A percentile compares a stretch with the other conserved stretches of the same genome.
These are phyloP conservation scores for Drosophila longiperda DNA, from an alignment of 2,888 invertebrate genomes.

Conservation along the genomic window DNA sequence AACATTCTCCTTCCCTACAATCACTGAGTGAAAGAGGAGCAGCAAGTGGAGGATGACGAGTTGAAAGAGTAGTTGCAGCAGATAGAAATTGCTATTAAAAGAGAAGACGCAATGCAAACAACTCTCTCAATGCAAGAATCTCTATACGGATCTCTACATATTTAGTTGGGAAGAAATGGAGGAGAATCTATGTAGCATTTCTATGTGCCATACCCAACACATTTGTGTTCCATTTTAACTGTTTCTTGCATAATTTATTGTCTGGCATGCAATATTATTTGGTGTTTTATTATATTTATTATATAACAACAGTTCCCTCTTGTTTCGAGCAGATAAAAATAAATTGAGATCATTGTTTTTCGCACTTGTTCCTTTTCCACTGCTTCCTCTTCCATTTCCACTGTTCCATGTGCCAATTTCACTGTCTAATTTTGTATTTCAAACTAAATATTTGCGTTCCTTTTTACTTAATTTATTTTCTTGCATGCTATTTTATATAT, in stretches of 20 bases:
- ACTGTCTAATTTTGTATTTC: neutral
- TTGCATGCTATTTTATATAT: neutral
- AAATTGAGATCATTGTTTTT: neutral
- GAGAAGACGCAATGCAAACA: neutral
- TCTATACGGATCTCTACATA: neutral
- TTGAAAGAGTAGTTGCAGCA: neutral
- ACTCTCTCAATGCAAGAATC: neutral
- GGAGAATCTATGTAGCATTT: neutral
- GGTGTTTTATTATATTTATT: too few species aligned
- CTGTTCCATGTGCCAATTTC: neutral
- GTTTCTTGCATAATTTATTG: neutral
- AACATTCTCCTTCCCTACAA: neutral
- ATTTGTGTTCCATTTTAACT: neutral
- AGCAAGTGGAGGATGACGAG: neutral
- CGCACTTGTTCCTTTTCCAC: neutral
- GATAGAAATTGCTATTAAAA: neutral
- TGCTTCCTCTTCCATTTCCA: neutral
- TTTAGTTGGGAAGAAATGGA: neutral
- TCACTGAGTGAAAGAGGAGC: neutral
- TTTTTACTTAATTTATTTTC: neutral
- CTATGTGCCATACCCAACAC: neutral
- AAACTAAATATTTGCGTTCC: neutral
- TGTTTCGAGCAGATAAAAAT: neutral
- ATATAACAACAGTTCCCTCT: too few species aligned
- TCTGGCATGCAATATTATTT: neutral